These are phyloP conservation scores for Sus scrofa DNA, from an alignment of 2,113 vertebrate genomes.

Conservation along the genomic window T2T-Sscrofa CM000828.6:71469001-71469500, in stretches of 20 bases:
- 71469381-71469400: not conserved
- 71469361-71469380: not conserved
- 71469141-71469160: not conserved
- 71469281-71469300: not conserved
- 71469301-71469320: not conserved
- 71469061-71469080: not conserved
- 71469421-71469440: not conserved
- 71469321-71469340: not conserved
- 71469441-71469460: not conserved
- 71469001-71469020: not conserved
- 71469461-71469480: not conserved
- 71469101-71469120: not conserved
- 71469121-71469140: not conserved
- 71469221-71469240: not conserved
- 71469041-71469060: not conserved
- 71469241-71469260: not conserved
- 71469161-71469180: not conserved
- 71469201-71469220: not conserved
- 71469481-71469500: accelerated
- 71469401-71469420: not conserved
- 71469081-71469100: not conserved
- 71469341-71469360: not conserved
- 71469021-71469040: accelerated
- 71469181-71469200: not conserved
- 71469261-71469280: not conserved